Evolutionary conservation across 2,113 vertebrate species (phyloP), one percentile per base, ranked within the genome.

Genomic region (Pseudopipra pipra): DNA sequence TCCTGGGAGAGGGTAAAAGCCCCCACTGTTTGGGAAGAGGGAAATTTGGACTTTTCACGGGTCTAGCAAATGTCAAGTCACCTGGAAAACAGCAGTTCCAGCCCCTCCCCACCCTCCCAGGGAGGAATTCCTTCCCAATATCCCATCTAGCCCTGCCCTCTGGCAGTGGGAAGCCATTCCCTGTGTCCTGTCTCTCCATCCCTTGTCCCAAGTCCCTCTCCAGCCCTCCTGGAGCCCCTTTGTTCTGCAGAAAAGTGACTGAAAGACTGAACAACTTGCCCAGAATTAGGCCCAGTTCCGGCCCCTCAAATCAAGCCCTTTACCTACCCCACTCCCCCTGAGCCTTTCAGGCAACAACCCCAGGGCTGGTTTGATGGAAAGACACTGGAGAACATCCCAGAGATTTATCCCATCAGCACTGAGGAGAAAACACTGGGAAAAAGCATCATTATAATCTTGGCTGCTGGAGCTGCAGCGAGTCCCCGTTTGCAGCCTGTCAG

Each of bases 91-190:
- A 44, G 20, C 44, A 44, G 44, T 19, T 46, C 44, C 80, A 44
- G 31, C 27, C 56, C 6, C 8, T 54, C 10, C 7, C 6, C 33
- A 6, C 17, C 39, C 39, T 54, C 58, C 0, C 39, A 35, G 24
- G 0, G 1, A 8, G 11, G 4, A 54, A 46, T 37, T 63, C n/a
- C 39, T 11, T 16, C 65, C 56, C 56, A 4, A 2, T 1, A 7
- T 54, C 33, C 73, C 27, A 25, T 2, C 21, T 1, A 14, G 1
- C 16, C 12, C 39, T 20, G 39, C 23, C 37, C 47, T 12, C 30
- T 55, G 54, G 54, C 30, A 55, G 30, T 55, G 54, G 52, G 54
- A 55, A 55, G 54, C 54, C 54, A 31, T 55, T 55, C 54, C 54
- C 54, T 8, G 6, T 31, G 54, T 55, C 54, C 54, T 55, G 11